These are phyloP conservation scores for Cervus canadensis DNA, from an alignment of 2,113 vertebrate genomes.

Conservation along the genomic window DNA sequence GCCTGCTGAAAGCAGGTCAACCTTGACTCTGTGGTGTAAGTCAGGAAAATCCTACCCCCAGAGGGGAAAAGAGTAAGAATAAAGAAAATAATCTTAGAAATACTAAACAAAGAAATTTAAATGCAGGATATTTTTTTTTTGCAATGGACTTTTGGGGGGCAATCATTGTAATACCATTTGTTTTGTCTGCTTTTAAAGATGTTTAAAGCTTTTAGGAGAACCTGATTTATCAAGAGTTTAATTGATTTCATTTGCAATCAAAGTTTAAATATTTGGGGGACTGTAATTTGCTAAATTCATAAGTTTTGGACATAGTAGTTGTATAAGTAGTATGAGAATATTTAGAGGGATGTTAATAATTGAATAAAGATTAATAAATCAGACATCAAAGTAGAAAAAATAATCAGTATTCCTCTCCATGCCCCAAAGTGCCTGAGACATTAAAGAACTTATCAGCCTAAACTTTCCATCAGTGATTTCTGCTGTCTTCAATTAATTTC, in stretches of 20 bases:
- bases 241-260: conserved; percentile 43
- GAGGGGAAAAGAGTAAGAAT: not conserved
- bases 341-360: conserved; percentile 44
- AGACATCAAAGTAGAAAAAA: conserved; percentile 41
- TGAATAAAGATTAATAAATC: conserved; percentile 52
- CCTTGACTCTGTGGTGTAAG: not conserved
- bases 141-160: not conserved
- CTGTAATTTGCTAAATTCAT: conserved; percentile 39
- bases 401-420: not conserved
- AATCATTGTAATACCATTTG: not conserved
- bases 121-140: not conserved
- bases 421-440: not conserved
- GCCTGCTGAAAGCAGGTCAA: not conserved
- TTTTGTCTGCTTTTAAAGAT: conserved; percentile 9
- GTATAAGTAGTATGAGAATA: conserved; percentile 17
- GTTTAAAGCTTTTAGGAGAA: conserved; percentile 38
- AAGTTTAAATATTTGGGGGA: conserved; percentile 51
- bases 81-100: not conserved
- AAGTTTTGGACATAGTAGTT: conserved; percentile 40
- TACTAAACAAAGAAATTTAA: conserved; percentile 4
- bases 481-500: not conserved
- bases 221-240: conserved; percentile 1
- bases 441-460: conserved; percentile 49
- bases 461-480: conserved; percentile 25
- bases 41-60: not conserved